Percentiles rank a stretch among this genome's conserved stretches.
Conservation (phyloP, 2,888 invertebrate genomes). For the Campoplex nolae region DNA sequence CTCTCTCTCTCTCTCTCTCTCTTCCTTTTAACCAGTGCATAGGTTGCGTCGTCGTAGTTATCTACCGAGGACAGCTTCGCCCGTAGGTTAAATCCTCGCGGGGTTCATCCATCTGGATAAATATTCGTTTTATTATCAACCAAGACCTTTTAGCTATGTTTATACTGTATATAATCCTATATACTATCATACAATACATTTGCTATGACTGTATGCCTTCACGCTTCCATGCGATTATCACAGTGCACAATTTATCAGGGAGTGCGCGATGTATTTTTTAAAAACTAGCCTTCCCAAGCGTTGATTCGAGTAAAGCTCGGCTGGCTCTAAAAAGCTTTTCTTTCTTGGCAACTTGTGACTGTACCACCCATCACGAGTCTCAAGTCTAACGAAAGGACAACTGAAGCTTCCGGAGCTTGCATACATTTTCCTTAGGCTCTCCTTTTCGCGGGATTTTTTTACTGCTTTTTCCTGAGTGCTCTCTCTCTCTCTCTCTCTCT, state of each 20-base stretch:
- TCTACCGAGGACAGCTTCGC: slow-evolving; percentile 80
- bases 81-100: slow-evolving; percentile 74
- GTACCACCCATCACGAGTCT: slow-evolving; percentile 29
- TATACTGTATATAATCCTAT: background rate
- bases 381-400: slow-evolving; percentile 35
- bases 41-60: slow-evolving; percentile 78
- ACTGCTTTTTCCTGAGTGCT: slow-evolving; percentile 10
- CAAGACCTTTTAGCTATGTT: slow-evolving; percentile 46
- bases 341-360: slow-evolving; percentile 61
- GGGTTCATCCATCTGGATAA: slow-evolving; percentile 79
- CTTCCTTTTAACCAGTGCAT: slow-evolving; percentile 50
- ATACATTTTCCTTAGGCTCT: slow-evolving; percentile 29
- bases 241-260: background rate
- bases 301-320: slow-evolving; percentile 58
- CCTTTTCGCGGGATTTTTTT: slow-evolving; percentile 4
- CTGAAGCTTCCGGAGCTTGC: slow-evolving; percentile 29
- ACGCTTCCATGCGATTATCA: slow-evolving; percentile 32
- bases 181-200: slow-evolving; percentile 1
- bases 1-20: slow-evolving; percentile 42
- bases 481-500: background rate
- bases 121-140: slow-evolving; percentile 76
- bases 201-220: slow-evolving; percentile 13
- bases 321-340: slow-evolving; percentile 49
- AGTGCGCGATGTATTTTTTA: slow-evolving; percentile 8
- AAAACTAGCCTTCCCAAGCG: slow-evolving; percentile 28